A percentile compares a stretch with the other conserved stretches of the same genome.
phyloP scores from a whole-genome alignment of 2,113 vertebrate species.

The Poeciliopsis prolifica region DNA sequence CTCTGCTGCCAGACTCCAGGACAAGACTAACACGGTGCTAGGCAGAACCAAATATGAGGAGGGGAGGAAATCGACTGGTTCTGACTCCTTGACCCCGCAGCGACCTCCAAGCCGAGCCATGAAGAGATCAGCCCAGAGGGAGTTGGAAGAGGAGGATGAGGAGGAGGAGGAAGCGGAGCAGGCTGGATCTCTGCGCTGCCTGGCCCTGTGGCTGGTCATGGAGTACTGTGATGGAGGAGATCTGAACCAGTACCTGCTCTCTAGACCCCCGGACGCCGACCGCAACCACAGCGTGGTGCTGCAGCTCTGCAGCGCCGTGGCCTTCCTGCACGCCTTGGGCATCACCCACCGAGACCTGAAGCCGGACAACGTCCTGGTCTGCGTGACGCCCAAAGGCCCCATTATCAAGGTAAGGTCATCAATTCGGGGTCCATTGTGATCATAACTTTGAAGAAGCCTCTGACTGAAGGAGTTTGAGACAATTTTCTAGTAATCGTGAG shows the following conservation, averaged over 20 bases:
- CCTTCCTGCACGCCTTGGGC: conserved; percentile 91
- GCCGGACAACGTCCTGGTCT: conserved; percentile 95
- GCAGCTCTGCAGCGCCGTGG: conserved; percentile 91
- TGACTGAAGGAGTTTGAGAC: too few species aligned
- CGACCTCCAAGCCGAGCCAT: conserved; percentile 42
- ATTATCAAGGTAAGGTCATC: conserved; percentile 83
- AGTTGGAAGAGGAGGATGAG: conserved; percentile 70
- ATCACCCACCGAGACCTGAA: conserved; percentile 95
- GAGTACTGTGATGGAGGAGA: conserved; percentile 96
- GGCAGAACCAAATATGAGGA: conserved; percentile 13
- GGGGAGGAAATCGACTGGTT: conserved; percentile 1
- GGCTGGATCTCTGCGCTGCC: conserved; percentile 70
- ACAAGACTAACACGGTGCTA: conserved; percentile 45
- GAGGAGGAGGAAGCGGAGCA: conserved; percentile 74
- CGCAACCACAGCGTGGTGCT: conserved; percentile 88
- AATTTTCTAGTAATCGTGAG: too few species aligned
- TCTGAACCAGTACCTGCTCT: conserved; percentile 92
- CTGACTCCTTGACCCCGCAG: conserved; percentile 40
- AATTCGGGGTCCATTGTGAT: too few species aligned
- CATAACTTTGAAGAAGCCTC: too few species aligned
- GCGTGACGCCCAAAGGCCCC: conserved; percentile 82
- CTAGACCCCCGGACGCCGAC: conserved; percentile 83
- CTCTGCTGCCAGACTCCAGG: conserved; percentile 43
- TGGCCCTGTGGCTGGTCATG: conserved; percentile 96
- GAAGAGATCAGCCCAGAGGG: conserved; percentile 75